Conservation (phyloP, 2,888 invertebrate species). For the Euphydryas editha region DNA sequence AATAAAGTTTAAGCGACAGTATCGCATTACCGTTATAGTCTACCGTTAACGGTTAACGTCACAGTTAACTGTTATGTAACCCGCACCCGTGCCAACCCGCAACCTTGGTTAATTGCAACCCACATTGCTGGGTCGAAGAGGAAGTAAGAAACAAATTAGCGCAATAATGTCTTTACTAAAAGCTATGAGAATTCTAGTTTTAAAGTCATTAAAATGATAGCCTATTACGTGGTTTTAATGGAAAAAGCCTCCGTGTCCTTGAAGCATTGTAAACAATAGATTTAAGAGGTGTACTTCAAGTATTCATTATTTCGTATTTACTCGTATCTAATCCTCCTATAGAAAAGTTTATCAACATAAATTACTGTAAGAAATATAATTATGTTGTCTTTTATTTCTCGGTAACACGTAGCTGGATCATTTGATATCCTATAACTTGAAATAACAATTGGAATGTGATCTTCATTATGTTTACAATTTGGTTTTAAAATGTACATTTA, state of each 20-base stretch:
- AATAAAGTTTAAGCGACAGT: constrained; percentile 26
- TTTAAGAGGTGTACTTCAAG: too few species aligned
- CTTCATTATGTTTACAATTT: too few species aligned
- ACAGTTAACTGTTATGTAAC: constrained; percentile 55
- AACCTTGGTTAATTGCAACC: constrained; percentile 42
- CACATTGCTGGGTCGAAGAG: constrained; percentile 19
- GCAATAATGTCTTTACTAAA: neutral
- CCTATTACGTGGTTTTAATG: neutral
- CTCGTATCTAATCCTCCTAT: too few species aligned
- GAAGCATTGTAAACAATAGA: too few species aligned
- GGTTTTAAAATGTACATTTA: too few species aligned
- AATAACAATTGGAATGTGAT: too few species aligned
- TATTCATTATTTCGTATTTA: too few species aligned
- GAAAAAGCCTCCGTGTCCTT: neutral
- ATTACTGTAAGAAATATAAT: too few species aligned
- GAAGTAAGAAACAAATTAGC: neutral
- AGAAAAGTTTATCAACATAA: too few species aligned
- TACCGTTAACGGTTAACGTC: constrained; percentile 54
- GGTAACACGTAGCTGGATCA: too few species aligned
- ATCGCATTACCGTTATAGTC: constrained; percentile 42
- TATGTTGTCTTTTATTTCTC: too few species aligned
- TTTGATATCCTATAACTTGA: too few species aligned
- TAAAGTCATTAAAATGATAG: neutral
- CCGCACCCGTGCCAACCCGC: constrained; percentile 35
- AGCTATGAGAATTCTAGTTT: neutral